These are phyloP conservation scores for Cantharis flavilabris DNA, from an alignment of 2,888 invertebrate species.

Conservation along the genomic window DNA sequence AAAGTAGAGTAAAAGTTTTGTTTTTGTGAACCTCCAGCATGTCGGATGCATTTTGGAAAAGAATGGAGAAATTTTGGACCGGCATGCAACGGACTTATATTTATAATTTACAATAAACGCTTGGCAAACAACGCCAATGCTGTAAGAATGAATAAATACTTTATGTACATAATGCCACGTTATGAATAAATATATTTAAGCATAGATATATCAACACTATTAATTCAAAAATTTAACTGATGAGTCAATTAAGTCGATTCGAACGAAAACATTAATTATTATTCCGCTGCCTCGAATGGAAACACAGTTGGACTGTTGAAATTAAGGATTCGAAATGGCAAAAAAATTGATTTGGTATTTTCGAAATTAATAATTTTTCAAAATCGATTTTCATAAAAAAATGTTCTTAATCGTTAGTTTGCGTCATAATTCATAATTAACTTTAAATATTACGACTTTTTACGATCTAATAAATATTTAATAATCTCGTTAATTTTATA, in stretches of 20 bases:
- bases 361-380: too few relatives aligned
- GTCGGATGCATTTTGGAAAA: neutral
- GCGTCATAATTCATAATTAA: neutral
- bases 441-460: conserved; percentile 2
- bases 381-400: too few relatives aligned
- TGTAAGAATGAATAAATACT: neutral
- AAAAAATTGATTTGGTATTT: neutral
- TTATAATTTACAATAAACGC: neutral
- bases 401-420: neutral
- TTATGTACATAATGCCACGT: neutral
- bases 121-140: conserved; percentile 1
- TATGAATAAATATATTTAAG: neutral
- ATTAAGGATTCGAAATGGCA: neutral
- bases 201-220: neutral
- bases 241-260: neutral
- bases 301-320: too few relatives aligned
- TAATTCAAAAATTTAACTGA: conserved; percentile 5
- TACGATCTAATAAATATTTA: conserved; percentile 20
- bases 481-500: conserved; percentile 13
- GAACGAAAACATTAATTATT: conserved; percentile 1
- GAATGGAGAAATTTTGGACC: neutral
- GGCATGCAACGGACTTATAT: neutral
- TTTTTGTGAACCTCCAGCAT: neutral
- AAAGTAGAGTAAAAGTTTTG: neutral
- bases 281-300: neutral